Evolutionary conservation across 2,113 vertebrate species (phyloP).

Genomic region (Plecotus auritus): DNA sequence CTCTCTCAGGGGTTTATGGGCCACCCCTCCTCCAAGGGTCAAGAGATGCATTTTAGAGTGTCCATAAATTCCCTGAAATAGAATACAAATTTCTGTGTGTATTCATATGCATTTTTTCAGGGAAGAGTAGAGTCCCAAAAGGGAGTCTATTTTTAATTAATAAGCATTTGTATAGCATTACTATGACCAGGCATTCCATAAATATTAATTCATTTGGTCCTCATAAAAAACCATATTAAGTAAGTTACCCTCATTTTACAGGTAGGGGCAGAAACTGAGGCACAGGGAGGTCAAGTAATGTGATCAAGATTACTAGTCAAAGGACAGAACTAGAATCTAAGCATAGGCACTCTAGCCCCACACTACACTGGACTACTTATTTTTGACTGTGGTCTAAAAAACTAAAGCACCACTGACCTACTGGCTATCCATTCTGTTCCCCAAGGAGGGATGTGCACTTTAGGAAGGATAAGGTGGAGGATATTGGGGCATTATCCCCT

Average conservation of each 20-base stretch:
- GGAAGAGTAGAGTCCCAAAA: neutral
- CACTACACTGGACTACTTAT: neutral
- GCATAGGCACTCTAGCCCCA: neutral
- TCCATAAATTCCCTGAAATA: neutral
- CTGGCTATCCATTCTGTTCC: neutral
- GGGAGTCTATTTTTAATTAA: constrained; percentile 5
- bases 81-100: neutral
- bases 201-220: neutral
- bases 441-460: neutral
- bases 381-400: neutral
- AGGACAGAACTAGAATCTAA: neutral
- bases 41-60: neutral
- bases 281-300: neutral
- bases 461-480: neutral
- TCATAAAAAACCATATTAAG: neutral
- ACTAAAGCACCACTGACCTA: neutral
- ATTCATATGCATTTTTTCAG: neutral
- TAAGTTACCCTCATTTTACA: neutral
- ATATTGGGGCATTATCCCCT: neutral
- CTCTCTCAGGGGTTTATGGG: neutral
- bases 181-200: neutral
- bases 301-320: neutral
- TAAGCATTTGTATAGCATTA: neutral
- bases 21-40: neutral
- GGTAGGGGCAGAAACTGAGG: neutral